Base-by-base conservation (phyloP, 2,113 vertebrate species). In the Eulacestoma nigropectus region DNA sequence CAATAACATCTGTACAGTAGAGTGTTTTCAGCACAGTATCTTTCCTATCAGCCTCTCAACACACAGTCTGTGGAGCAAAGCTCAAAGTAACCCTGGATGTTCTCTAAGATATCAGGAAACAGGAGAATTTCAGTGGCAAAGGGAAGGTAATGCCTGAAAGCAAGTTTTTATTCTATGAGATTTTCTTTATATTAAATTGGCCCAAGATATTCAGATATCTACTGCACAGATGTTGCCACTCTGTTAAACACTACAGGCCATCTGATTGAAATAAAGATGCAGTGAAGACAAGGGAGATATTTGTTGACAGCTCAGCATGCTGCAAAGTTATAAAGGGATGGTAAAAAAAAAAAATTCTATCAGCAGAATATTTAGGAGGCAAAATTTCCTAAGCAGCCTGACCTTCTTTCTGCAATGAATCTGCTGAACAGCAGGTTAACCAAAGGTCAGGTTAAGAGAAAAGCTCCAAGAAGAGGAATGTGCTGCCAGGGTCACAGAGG, bases 391-490 rank as follows among this genome's bases (percentile, higher is more conserved):
- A 83, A 85, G 79, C 47, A 91, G 59, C 52, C 72, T n/a, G 72
- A 81, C 75, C 70, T 73, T 65, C 42, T 83, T 77, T 86, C 79
- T 90, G 75, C 76, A 77, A 81, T 89, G 88, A 95, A 86, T 91
- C 93, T 94, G 53, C 78, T 68, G 67, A 94, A 63, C 33, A 77
- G 85, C 33, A 81, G 92, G 94, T 93, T 96, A 95, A 95, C 83
- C 46, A 95, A 95, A 95, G 94, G 94, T 95, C 95, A 92, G 92
- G 84, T 96, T 93, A 95, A 90, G 63, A n/a, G 76, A 95, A 93
- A 95, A 69, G 42, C 83, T 84, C 50, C 33, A 62, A 57, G 73
- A 87, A 49, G 33, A 96, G 33, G 47, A 93, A 96, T 94, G 95
- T 59, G 78, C 90, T 95, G 84, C 81, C 78, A 91, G 84, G 67